Evolutionary conservation across 2,797 vertebrate genomes (phyloP).

Genomic region (Acanthurus lineatus): DNA sequence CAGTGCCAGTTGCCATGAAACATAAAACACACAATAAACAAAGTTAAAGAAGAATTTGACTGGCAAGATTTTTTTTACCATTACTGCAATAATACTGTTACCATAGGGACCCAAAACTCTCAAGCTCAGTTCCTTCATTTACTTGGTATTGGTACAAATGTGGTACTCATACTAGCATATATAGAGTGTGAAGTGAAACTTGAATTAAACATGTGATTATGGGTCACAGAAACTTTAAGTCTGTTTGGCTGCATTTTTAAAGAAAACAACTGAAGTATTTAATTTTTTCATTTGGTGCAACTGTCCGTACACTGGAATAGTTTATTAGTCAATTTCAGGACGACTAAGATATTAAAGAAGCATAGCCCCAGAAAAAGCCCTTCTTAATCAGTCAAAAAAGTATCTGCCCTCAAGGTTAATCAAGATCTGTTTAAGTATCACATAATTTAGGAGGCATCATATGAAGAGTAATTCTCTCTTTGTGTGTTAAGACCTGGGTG

Average conservation of each 20-base stretch:
- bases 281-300: neutral
- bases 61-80: too few relatives aligned
- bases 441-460: slow-evolving; percentile 50
- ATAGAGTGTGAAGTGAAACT: too few relatives aligned
- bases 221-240: too few relatives aligned
- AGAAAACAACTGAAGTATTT: neutral
- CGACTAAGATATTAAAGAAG: slow-evolving; percentile 23
- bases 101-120: too few relatives aligned
- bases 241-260: neutral
- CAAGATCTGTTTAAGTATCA: slow-evolving; percentile 34
- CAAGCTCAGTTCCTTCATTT: too few relatives aligned
- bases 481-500: slow-evolving; percentile 31
- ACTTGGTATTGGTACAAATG: too few relatives aligned
- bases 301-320: slow-evolving; percentile 46
- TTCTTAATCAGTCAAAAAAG: neutral
- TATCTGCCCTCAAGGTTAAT: neutral
- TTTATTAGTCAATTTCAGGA: slow-evolving; percentile 28
- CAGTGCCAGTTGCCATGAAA: too few relatives aligned
- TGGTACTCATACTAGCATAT: too few relatives aligned
- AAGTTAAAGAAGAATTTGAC: too few relatives aligned
- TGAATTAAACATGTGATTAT: too few relatives aligned
- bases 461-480: slow-evolving; percentile 18
- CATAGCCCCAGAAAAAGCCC: neutral
- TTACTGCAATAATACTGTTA: too few relatives aligned
- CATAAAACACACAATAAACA: too few relatives aligned